phyloP scores from a whole-genome alignment of 2,797 vertebrate species.

The Somateria mollissima region DNA sequence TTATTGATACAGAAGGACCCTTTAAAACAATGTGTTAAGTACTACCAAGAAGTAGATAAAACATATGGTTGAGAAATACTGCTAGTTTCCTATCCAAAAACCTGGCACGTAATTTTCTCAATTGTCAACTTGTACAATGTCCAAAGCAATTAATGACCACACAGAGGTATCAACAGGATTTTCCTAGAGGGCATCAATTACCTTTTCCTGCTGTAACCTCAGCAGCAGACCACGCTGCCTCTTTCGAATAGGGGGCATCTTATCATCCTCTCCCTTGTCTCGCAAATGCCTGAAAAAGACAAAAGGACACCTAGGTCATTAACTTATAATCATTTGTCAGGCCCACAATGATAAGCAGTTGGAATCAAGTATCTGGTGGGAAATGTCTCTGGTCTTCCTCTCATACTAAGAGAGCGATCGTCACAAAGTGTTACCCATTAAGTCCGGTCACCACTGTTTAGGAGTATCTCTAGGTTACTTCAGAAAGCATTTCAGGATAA shows the following conservation, averaged over 20 bases:
- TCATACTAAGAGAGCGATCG: not conserved
- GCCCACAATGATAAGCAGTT: not conserved
- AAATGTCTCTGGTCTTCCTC: not conserved
- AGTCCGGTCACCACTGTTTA: not conserved
- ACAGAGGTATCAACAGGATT: not conserved
- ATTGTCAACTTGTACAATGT: not conserved
- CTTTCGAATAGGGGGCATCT: slow-evolving; percentile 97
- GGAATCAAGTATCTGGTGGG: not conserved
- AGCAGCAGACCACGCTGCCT: slow-evolving; percentile 93
- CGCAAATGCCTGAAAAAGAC: slow-evolving; percentile 81
- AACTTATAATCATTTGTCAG: not conserved
- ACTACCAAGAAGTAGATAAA: not conserved
- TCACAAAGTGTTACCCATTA: not conserved
- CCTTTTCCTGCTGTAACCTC: slow-evolving; percentile 96
- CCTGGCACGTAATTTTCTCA: not conserved
- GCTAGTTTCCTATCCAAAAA: not conserved
- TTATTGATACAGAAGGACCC: not conserved
- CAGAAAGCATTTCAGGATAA: not conserved
- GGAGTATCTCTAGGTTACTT: not conserved
- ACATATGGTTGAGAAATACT: not conserved
- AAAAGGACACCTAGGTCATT: not conserved
- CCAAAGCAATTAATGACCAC: not conserved
- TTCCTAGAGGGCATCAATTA: slow-evolving; percentile 59
- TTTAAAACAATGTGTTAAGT: not conserved
- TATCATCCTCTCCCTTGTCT: slow-evolving; percentile 98